A percentile compares a stretch with the other conserved stretches of the same genome.
These are phyloP conservation scores for Platygyra sinensis DNA, from an alignment of 64 coral and sea anemone species.

Conservation along the genomic window DNA sequence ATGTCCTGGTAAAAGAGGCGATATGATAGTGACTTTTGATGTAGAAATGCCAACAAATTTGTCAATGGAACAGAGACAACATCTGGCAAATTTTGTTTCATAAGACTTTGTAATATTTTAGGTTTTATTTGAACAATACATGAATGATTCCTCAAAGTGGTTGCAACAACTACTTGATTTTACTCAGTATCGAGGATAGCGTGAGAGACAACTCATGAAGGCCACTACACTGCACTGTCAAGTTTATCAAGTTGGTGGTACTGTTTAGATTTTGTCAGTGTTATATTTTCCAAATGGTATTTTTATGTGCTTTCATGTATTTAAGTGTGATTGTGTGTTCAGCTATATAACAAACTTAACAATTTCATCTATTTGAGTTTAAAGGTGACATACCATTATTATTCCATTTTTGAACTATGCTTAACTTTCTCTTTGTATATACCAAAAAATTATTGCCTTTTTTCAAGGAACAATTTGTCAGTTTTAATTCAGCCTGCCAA, in stretches of 20 bases:
- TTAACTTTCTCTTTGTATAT: too few species aligned
- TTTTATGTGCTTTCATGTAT: not conserved
- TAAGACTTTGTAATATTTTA: not conserved
- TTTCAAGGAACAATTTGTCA: too few species aligned
- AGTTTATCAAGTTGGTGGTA: not conserved
- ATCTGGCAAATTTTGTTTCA: slow-evolving; percentile 38
- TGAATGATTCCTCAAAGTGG: not conserved
- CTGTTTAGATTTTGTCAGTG: not conserved
- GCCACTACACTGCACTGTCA: not conserved
- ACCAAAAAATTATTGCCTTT: too few species aligned
- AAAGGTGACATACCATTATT: not conserved
- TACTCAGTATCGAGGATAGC: not conserved
- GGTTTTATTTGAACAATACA: not conserved
- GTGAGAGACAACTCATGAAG: not conserved
- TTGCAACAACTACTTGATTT: too few species aligned
- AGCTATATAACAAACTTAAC: not conserved
- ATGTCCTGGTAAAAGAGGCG: slow-evolving; percentile 60
- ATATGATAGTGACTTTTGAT: slow-evolving; percentile 93
- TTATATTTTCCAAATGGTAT: slow-evolving; percentile 1
- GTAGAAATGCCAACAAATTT: slow-evolving; percentile 88
- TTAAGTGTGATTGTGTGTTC: not conserved
- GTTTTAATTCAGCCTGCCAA: too few species aligned
- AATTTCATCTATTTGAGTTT: not conserved
- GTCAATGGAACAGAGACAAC: slow-evolving; percentile 79
- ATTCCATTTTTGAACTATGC: too few species aligned